Percentiles rank a stretch among this genome's conserved stretches.
Conservation (phyloP, 1,140 invertebrate species). For the Gonatopus flavifemur region DNA sequence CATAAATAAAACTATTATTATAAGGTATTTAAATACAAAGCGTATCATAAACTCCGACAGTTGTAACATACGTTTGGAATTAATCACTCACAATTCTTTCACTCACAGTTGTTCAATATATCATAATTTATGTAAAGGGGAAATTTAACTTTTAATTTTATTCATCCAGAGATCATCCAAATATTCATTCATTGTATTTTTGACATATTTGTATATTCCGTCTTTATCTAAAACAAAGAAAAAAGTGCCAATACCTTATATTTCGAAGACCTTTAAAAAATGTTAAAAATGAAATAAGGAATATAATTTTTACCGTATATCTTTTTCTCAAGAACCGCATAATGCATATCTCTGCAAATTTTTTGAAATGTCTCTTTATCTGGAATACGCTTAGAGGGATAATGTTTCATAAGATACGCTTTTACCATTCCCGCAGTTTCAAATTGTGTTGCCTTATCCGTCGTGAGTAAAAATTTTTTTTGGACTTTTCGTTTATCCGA, state of each 20-base stretch:
- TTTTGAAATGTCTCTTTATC: slow-evolving; percentile 38
- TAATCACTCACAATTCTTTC: too few relatives aligned
- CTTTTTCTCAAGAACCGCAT: slow-evolving; percentile 28
- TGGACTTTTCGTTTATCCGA: slow-evolving; percentile 1
- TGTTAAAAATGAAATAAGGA: not conserved
- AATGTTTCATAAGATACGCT: slow-evolving; percentile 40
- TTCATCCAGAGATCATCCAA: not conserved
- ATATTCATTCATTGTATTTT: not conserved
- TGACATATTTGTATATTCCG: slow-evolving; percentile 29
- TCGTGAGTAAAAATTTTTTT: slow-evolving; percentile 14
- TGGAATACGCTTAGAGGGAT: slow-evolving; percentile 37
- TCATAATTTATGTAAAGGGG: too few relatives aligned
- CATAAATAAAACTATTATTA: too few relatives aligned
- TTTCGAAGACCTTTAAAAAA: slow-evolving; percentile 4
- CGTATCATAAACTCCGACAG: too few relatives aligned
- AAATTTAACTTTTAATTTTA: too few relatives aligned
- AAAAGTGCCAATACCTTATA: too few relatives aligned
- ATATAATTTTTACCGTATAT: slow-evolving; percentile 34
- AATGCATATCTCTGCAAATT: slow-evolving; percentile 40
- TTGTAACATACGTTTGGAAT: too few relatives aligned
- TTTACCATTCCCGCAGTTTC: slow-evolving; percentile 41
- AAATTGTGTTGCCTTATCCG: slow-evolving; percentile 29
- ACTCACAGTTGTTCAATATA: too few relatives aligned
- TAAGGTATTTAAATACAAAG: too few relatives aligned
- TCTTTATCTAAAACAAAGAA: slow-evolving; percentile 31